Conservation (phyloP, 2,113 vertebrate species). For the Motacilla alba region DNA sequence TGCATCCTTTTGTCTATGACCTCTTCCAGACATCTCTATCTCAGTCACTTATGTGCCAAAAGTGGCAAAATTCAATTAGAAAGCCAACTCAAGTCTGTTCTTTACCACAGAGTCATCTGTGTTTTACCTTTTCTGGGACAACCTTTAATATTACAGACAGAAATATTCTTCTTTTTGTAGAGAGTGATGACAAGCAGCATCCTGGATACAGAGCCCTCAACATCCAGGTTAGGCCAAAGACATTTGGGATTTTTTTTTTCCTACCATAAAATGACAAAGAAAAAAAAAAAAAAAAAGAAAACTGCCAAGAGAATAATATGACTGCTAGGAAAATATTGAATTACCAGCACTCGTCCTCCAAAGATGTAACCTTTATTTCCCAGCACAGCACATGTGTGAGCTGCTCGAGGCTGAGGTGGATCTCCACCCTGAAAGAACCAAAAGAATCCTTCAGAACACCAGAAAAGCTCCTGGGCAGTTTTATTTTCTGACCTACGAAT, state of each 20-base stretch:
- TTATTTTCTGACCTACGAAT: not conserved
- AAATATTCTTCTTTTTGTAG: not conserved
- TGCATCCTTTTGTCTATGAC: not conserved
- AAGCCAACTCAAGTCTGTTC: not conserved
- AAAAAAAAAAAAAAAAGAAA: not conserved
- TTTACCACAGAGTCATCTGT: not conserved
- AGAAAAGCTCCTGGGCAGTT: not conserved
- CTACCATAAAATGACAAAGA: not conserved
- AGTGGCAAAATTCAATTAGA: not conserved
- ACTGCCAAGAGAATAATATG: not conserved
- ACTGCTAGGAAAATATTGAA: not conserved
- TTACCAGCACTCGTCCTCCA: conserved; percentile 88
- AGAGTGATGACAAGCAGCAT: not conserved
- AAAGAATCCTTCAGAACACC: not conserved
- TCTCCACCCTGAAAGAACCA: conserved; percentile 77
- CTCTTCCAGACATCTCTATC: not conserved
- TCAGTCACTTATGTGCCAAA: not conserved
- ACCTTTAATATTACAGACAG: not conserved
- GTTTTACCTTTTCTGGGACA: not conserved
- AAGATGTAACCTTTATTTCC: conserved; percentile 88
- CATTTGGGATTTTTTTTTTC: not conserved
- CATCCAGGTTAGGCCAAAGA: not conserved
- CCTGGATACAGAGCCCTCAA: not conserved
- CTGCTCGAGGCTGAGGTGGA: conserved; percentile 88
- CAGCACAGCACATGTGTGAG: conserved; percentile 84